Conservation (phyloP, 2,113 vertebrate species). For the Platichthys stellatus region DNA sequence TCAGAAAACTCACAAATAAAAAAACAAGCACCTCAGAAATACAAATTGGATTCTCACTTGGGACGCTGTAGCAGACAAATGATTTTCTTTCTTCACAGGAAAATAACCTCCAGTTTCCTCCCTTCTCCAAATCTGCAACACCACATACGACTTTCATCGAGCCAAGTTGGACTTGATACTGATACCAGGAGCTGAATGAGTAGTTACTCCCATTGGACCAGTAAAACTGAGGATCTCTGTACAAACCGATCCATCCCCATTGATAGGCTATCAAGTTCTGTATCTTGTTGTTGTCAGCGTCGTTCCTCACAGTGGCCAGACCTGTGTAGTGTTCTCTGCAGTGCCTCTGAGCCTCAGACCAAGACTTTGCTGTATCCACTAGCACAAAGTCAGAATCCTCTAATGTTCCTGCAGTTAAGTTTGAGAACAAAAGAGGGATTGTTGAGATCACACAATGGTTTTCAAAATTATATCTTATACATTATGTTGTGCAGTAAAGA, state of each 20-base stretch:
- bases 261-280: background rate
- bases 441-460: background rate
- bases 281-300: background rate
- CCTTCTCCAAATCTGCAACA: background rate
- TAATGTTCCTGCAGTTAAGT: conserved; percentile 4
- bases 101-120: background rate
- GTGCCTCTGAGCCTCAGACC: background rate
- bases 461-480: background rate
- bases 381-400: background rate
- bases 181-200: background rate
- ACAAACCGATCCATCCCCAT: conserved; percentile 39
- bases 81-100: background rate
- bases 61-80: conserved; percentile 28
- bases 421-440: background rate
- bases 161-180: background rate
- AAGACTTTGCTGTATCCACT: accelerated
- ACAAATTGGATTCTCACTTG: background rate
- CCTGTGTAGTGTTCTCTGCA: background rate
- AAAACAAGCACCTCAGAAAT: too few relatives aligned
- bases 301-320: conserved; percentile 14
- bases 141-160: background rate
- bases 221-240: background rate
- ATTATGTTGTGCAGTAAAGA: background rate
- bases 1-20: too few relatives aligned
- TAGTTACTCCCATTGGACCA: conserved; percentile 15